Evolutionary conservation across 2,797 vertebrate species (phyloP), one percentile per base, ranked within the genome.

Genomic region (Eulemur mongoz): DNA sequence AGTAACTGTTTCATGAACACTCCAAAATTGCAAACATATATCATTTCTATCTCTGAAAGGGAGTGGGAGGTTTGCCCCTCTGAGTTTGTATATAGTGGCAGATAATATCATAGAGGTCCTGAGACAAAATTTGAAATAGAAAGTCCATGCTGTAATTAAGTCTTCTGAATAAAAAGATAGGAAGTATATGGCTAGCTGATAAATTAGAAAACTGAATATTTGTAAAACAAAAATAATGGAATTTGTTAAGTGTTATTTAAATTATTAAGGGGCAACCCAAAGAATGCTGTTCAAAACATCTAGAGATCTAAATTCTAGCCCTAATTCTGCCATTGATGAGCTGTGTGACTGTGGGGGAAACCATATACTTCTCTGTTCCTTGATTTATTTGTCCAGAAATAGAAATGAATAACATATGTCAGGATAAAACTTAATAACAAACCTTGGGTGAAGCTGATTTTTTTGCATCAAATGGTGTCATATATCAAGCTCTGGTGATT

Each of bases 371-470:
- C 27, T 93, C 14, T 95, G 25, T 86, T 89, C 38, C 40, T 91
- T 91, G 38, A 63, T 88, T 84, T 72, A 38, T 73, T 88, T 92
- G 76, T 50, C 59, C 91, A 48, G 35, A 91, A 70, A 72, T n/a
- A 87, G 13, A 84, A 95, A 63, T 70, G 11, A 35, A 89, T 69
- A 73, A 30, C 81, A 8, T 48, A 40, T 45, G 27, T 80, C 35
- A 80, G 7, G 40, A 57, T 73, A 40, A 50, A 79, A 76, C 23
- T 30, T 52, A 18, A 20, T 65, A 79, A 63, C 72, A 87, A 54
- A 48, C 14, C 35, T 48, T 83, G 11, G 10, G 27, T 50, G 48
- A 73, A 48, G 7, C 27, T 73, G 38, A 35, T 84, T 89, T 87
- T 32, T 92, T 67, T 48, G 22, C 15, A 61, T 17, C 75, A 54